A percentile compares a stretch with the other conserved stretches of the same genome.
These are phyloP conservation scores for Copsychus sechellarum DNA, from an alignment of 2,113 vertebrate genomes.

Conservation along the genomic window DNA sequence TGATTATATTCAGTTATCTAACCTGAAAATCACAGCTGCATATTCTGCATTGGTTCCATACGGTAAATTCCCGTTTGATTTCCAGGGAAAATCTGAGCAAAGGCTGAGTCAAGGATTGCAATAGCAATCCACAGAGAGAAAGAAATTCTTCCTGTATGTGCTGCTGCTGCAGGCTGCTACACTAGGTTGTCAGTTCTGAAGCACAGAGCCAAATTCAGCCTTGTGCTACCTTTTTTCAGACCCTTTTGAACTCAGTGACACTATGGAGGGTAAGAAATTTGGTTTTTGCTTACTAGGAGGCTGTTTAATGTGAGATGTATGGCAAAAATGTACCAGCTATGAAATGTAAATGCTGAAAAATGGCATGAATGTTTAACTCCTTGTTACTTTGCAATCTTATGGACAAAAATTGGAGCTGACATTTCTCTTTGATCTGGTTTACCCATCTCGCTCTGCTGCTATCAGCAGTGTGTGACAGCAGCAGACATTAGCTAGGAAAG, in stretches of 20 bases:
- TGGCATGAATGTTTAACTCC: conserved; percentile 44
- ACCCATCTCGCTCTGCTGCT: conserved; percentile 40
- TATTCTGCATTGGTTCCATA: conserved; percentile 31
- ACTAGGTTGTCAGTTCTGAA: conserved; percentile 16
- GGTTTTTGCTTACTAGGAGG: not conserved
- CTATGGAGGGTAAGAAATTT: conserved; percentile 13
- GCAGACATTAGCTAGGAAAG: conserved; percentile 46
- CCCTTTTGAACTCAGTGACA: not conserved
- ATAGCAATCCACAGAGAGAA: not conserved
- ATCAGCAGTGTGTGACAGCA: conserved; percentile 58
- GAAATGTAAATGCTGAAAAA: conserved; percentile 52
- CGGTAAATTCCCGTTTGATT: conserved; percentile 2
- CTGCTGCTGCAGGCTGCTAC: conserved; percentile 16
- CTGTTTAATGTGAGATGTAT: not conserved
- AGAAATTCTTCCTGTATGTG: not conserved
- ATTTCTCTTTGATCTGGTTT: conserved; percentile 65
- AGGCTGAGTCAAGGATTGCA: conserved; percentile 34
- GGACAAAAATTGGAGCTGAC: conserved; percentile 65
- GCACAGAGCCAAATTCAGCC: conserved; percentile 6
- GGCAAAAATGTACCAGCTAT: not conserved
- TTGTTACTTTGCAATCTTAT: conserved; percentile 24
- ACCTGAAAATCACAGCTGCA: not conserved
- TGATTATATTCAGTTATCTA: conserved; percentile 17
- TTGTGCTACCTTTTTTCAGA: not conserved
- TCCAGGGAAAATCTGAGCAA: not conserved